Percentiles rank a stretch among this genome's conserved stretches.
Conservation (phyloP, 2,797 vertebrate genomes). For the Potorous gilbertii region DNA sequence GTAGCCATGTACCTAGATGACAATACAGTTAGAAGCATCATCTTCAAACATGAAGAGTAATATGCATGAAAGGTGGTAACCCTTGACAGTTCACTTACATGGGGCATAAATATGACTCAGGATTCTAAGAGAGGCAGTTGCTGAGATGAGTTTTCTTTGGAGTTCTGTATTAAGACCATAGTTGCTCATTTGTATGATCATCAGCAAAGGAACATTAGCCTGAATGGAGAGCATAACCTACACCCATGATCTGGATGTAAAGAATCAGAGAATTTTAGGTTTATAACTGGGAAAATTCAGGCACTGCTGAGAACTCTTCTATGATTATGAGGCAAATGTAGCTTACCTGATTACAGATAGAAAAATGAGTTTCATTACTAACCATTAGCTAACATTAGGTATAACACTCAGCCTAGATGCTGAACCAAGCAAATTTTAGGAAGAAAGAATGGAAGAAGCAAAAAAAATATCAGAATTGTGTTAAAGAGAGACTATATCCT, state of each 20-base stretch:
- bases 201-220: neutral
- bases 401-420: neutral
- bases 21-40: neutral
- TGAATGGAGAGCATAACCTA: neutral
- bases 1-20: neutral
- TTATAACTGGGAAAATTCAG: neutral
- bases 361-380: neutral
- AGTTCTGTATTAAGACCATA: neutral
- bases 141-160: neutral
- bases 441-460: neutral
- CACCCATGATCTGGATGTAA: neutral
- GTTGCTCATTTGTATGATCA: neutral
- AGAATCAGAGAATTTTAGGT: neutral
- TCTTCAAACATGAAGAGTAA: neutral
- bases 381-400: neutral
- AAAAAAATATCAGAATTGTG: neutral
- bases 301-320: neutral
- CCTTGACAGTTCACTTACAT: neutral
- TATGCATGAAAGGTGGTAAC: neutral
- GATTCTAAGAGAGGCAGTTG: neutral
- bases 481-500: neutral
- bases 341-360: neutral
- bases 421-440: neutral
- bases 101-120: neutral
- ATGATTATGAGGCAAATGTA: neutral